Percentiles rank a stretch among this genome's conserved stretches.
Conservation (phyloP, 2,113 vertebrate genomes). For the Sapajus apella region DNA sequence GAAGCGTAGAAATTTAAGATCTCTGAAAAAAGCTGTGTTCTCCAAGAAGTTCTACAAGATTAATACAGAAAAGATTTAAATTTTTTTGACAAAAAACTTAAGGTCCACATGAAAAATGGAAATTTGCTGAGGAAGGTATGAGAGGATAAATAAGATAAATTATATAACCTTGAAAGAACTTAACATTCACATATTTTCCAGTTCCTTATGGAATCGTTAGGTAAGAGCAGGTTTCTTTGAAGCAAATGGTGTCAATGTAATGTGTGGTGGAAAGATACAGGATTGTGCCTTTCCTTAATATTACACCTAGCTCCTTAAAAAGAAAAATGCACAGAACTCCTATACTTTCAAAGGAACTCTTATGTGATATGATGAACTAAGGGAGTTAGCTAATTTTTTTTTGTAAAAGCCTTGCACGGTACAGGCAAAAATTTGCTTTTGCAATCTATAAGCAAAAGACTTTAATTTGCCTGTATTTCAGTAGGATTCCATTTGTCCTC, state of each 20-base stretch:
- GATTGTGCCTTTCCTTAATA: background rate
- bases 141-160: conserved; percentile 52
- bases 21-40: background rate
- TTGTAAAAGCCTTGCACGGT: background rate
- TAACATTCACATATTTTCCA: background rate
- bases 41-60: conserved; percentile 20
- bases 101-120: conserved; percentile 48
- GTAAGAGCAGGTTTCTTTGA: conserved; percentile 20
- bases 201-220: background rate
- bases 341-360: background rate
- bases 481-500: background rate
- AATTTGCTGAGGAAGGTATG: conserved; percentile 40
- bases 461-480: background rate
- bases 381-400: background rate
- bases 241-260: background rate
- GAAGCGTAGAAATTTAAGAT: conserved; percentile 55
- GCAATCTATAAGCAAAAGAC: conserved; percentile 14
- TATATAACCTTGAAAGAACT: background rate
- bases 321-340: background rate
- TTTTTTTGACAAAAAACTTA: conserved; percentile 50
- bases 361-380: background rate
- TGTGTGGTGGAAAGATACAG: background rate
- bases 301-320: background rate
- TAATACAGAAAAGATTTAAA: conserved; percentile 26
- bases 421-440: background rate